Percentiles rank a stretch among this genome's conserved stretches.
Conservation (phyloP, 2,113 vertebrate species). For the Melospiza melodia region DNA sequence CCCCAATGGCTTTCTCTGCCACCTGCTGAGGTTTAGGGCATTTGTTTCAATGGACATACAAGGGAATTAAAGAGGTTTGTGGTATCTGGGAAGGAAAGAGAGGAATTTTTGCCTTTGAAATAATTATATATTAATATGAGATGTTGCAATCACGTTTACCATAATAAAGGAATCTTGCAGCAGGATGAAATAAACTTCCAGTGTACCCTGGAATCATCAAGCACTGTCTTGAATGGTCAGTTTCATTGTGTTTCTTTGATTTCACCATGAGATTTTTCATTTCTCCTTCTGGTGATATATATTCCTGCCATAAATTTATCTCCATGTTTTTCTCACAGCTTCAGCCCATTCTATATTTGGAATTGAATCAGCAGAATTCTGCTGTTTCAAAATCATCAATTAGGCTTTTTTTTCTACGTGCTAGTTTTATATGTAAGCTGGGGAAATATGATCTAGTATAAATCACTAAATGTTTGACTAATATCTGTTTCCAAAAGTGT, state of each 20-base stretch:
- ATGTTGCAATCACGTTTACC: background rate
- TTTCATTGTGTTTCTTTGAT: background rate
- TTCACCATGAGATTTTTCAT: background rate
- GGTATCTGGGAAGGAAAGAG: background rate
- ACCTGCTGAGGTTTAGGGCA: conserved; percentile 7
- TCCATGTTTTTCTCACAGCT: background rate
- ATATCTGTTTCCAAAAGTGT: background rate
- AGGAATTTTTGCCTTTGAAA: background rate
- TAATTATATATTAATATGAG: background rate
- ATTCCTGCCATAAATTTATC: background rate
- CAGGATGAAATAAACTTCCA: background rate
- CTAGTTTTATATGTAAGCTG: background rate
- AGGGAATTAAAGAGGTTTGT: background rate
- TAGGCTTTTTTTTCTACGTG: background rate
- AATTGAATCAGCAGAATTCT: background rate
- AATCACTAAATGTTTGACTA: background rate
- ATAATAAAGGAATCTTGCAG: background rate
- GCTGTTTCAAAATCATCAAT: background rate
- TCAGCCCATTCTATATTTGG: background rate
- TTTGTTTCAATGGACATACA: background rate
- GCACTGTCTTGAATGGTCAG: background rate
- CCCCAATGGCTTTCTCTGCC: background rate
- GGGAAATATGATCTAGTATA: background rate
- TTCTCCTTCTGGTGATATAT: background rate
- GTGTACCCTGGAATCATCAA: background rate